Percentiles rank a stretch among this genome's conserved stretches.
phyloP scores from a whole-genome alignment of 1,140 invertebrate genomes.

The Drosophila chauvacae region DNA sequence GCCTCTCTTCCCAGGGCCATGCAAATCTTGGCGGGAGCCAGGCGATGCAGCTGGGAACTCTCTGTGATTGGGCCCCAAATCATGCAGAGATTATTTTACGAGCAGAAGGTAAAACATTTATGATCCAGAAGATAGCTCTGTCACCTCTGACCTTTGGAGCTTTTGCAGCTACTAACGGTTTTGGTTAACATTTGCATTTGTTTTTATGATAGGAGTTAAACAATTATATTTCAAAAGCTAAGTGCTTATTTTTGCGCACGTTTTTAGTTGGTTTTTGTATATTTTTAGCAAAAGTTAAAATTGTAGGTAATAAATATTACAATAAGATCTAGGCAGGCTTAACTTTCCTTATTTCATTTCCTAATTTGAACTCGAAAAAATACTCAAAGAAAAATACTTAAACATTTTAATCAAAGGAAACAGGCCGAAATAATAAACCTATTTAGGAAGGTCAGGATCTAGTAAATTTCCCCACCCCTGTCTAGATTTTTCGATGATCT shows the following conservation, averaged over 20 bases:
- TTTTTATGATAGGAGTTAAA: background rate
- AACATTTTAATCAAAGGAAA: background rate
- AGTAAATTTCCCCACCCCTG: background rate
- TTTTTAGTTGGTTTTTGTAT: background rate
- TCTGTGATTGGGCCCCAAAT: constrained; percentile 5
- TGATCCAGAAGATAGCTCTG: constrained; percentile 25
- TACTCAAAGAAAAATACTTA: background rate
- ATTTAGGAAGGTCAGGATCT: background rate
- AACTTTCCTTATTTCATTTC: background rate
- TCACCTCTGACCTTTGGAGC: background rate
- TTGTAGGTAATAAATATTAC: too few species aligned
- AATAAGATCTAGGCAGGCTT: background rate
- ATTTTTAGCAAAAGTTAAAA: background rate
- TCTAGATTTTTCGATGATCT: background rate
- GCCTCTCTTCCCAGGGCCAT: constrained; percentile 17
- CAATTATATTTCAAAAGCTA: background rate
- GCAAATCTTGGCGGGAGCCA: constrained; percentile 40
- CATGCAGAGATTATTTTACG: constrained; percentile 28
- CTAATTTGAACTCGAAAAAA: background rate
- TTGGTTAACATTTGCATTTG: constrained; percentile 2
- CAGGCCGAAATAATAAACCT: background rate
- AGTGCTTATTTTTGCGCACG: background rate
- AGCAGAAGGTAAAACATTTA: constrained; percentile 30
- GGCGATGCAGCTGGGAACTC: constrained; percentile 22
- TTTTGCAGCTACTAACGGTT: constrained; percentile 1